Percentiles rank a stretch among this genome's conserved stretches.
Conservation (phyloP, 2,113 vertebrate species). For the Empidonax alnorum region DNA sequence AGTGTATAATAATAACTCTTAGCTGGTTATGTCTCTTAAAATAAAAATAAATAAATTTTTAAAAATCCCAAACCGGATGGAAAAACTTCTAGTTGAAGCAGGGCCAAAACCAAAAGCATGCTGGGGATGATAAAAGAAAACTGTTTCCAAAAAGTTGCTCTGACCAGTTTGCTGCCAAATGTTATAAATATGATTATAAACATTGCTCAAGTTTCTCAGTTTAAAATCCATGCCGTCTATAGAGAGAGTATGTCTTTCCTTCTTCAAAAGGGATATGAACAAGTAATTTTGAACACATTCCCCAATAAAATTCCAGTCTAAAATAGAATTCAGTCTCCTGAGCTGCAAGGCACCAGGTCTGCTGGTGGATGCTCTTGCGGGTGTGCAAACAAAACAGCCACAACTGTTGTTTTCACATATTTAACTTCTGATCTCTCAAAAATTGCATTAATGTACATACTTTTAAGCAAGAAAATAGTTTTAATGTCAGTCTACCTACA, state of each 20-base stretch:
- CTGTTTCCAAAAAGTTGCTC: constrained; percentile 18
- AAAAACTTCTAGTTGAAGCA: constrained; percentile 49
- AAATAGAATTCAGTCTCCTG: neutral
- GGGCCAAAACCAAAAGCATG: constrained; percentile 48
- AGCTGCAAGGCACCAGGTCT: neutral
- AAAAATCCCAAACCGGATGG: neutral
- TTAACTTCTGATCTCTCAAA: neutral
- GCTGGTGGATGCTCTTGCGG: rapidly evolving
- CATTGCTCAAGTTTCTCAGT: constrained; percentile 2
- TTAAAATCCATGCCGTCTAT: neutral
- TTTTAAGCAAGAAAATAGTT: neutral
- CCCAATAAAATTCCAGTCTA: neutral
- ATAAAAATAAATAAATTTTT: neutral
- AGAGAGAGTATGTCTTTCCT: neutral
- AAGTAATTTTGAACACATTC: neutral
- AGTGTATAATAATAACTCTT: constrained; percentile 5
- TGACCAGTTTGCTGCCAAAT: constrained; percentile 32
- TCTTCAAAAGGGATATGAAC: neutral
- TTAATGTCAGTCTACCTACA: neutral
- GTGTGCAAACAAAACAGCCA: neutral
- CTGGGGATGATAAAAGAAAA: constrained; percentile 42
- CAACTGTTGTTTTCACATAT: neutral
- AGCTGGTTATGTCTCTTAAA: constrained; percentile 18
- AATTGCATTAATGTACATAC: neutral
- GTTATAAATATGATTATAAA: constrained; percentile 35